Evolutionary conservation across 2,113 vertebrate species (phyloP).

Genomic region (Oryzias javanicus): DNA sequence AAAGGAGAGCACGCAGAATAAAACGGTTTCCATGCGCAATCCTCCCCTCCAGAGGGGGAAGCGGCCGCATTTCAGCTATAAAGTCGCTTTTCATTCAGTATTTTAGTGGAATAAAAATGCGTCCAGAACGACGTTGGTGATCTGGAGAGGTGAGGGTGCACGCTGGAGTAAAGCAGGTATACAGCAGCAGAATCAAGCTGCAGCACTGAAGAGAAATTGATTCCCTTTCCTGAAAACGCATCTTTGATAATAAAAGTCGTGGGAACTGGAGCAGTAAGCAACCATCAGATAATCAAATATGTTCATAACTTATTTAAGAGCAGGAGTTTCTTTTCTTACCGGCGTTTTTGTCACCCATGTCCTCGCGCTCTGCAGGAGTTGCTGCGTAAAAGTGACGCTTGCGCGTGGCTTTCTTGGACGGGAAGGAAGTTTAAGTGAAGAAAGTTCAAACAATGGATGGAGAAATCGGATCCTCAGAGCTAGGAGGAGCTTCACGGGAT

Average conservation of each 20-base stretch:
- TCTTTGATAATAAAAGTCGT: not conserved
- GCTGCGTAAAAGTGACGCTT: constrained; percentile 16
- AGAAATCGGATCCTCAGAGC: constrained; percentile 13
- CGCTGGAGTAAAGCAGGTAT: constrained; percentile 1
- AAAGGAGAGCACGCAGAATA: constrained; percentile 12
- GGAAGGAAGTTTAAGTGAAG: constrained; percentile 16
- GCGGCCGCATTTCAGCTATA: not conserved
- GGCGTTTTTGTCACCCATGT: constrained; percentile 74
- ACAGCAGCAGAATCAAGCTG: constrained; percentile 37
- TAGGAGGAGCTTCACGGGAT: not conserved
- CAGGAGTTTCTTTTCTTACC: constrained; percentile 64
- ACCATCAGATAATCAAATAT: not conserved
- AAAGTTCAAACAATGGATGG: constrained; percentile 21
- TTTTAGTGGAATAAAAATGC: not conserved
- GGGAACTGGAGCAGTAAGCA: not conserved
- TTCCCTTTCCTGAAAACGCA: not conserved
- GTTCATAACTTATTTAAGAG: constrained; percentile 5
- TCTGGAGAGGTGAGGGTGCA: constrained; percentile 2
- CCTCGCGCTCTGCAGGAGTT: constrained; percentile 52
- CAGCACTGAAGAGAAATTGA: constrained; percentile 33
- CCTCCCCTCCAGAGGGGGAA: not conserved
- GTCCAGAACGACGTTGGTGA: not conserved
- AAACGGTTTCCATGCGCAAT: constrained; percentile 28
- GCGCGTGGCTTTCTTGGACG: constrained; percentile 25
- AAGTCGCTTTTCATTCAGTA: not conserved